Base-by-base conservation (phyloP, 2,888 invertebrate genomes). In the Cosmia pyralina region DNA sequence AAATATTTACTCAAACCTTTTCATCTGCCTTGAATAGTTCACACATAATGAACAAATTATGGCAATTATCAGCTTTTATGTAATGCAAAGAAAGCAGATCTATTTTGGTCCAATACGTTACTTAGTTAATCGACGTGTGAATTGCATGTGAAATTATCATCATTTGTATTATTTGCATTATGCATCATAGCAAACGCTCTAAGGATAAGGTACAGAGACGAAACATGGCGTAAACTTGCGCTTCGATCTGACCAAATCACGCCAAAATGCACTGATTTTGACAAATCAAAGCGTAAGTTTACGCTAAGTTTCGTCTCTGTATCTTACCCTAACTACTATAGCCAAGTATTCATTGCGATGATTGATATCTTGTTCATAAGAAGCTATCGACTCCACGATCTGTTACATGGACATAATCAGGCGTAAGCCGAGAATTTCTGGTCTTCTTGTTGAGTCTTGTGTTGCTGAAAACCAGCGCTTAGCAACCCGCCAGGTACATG, bases 81-180 rank as follows among this genome's bases (percentile, higher is more conserved):
- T 34, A 58, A 68, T 41, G 38, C 46, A 74, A 68, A 28, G 22
- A 52, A 52, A 74, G n/a, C n/a, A n/a, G 28, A 53, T 68, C 41
- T 59, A 46, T 67, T 66, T 58, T 50, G 6, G 50, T 59, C 22
- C 34, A 28, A 58, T 10, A 6, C 50, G 58, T 44, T 48, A 52
- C 72, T 72, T 72, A 41, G 62, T 48, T 66, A n/a, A 28, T 38
- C 22, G 10, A 22, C 28, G 50, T 67, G 67, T 5, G 11, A 75
- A 28, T 52, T 59, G 28, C 44, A 67, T 46, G 50, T 75, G 17
- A 60, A 59, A 59, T 53, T 68, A 60, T 52, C 58, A 38, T 52
- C 15, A 38, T 6, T 19, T 13, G 15, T 46, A n/a, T 41, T 19
- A 28, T 62, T 34, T 46, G 22, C 28, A 72, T 28, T 48, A 28